Base-by-base conservation (phyloP, 2,797 vertebrate species). In the Remorina albescens region DNA sequence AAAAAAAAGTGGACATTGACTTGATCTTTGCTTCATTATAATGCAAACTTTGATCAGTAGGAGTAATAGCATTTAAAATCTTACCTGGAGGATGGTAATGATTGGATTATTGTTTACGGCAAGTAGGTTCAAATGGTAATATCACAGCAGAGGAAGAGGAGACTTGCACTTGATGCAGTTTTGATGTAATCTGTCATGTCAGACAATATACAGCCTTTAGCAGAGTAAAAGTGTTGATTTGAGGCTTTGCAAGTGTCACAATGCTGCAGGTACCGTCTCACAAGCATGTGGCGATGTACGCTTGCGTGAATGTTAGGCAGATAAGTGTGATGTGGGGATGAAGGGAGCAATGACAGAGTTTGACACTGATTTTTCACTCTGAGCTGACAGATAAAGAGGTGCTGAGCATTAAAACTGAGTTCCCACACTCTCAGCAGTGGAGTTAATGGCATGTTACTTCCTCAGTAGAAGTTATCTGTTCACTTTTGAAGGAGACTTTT, bases 161-260 rank as follows among this genome's bases (percentile, higher is more conserved):
- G 39, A 41, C 39, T 16, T 41, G 1, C 39, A 41, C 15, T 16
- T 41, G 15, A 13, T 41, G 15, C 39, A 16, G 39, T 5, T 41
- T 16, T 41, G 12, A 39, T 13, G 37, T 3, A 4, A 13, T 13
- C 12, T 41, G 15, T 41, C 39, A 41, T 16, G 34, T 36, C 13
- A n/a, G n/a, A n/a, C n/a, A n/a, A n/a, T n/a, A n/a, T n/a, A n/a
- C 10, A 39, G 59, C 19, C 41, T 55, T 25, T n/a, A 30, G 49
- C 25, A 26, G 59, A 55, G 59, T 47, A 23, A 21, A 37, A 21
- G 41, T 50, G 37, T 71, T 63, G 47, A 63, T 63, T 56, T 55
- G 39, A 71, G 8, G 59, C 32, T 63, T 30, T 23, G 32, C 8
- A 71, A 55, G 23, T 56, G 51, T 71, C 39, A 55, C 59, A 23